Conservation (phyloP, 2,797 vertebrate genomes). For the Parambassis ranga region DNA sequence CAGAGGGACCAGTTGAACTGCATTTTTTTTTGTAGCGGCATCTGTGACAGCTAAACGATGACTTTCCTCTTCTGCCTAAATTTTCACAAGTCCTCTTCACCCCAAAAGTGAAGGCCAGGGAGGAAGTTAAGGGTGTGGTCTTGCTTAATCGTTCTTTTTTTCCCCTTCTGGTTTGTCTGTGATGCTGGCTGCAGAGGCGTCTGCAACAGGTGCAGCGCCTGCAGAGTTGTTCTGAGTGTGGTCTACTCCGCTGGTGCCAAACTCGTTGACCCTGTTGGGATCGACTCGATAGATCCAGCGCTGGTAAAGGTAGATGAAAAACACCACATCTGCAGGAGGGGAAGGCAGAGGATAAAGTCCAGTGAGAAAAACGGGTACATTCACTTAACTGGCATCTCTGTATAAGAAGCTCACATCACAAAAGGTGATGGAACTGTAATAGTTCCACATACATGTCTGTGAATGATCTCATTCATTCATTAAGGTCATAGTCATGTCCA, state of each 20-base stretch:
- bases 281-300: conserved; percentile 97
- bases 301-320: conserved; percentile 97
- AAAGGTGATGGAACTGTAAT: too few species aligned
- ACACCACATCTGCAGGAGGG: conserved; percentile 85
- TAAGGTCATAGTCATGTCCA: too few species aligned
- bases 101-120: conserved; percentile 45
- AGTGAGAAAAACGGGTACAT: background rate
- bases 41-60: conserved; percentile 74
- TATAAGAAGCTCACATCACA: too few species aligned
- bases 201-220: conserved; percentile 16
- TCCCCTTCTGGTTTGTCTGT: conserved; percentile 88
- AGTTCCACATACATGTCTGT: too few species aligned
- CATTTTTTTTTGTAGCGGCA: conserved; percentile 56
- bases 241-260: conserved; percentile 88
- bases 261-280: conserved; percentile 91
- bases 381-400: too few species aligned
- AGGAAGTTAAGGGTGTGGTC: conserved; percentile 35
- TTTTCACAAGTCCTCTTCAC: conserved; percentile 69
- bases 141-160: conserved; percentile 90
- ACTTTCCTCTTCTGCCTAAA: conserved; percentile 66
- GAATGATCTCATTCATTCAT: too few species aligned
- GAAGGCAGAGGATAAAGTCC: background rate
- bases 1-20: conserved; percentile 75
- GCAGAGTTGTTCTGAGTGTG: conserved; percentile 53
- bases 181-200: conserved; percentile 66